phyloP scores from a whole-genome alignment of 2,113 vertebrate species.

The Tylochromis polylepis region DNA sequence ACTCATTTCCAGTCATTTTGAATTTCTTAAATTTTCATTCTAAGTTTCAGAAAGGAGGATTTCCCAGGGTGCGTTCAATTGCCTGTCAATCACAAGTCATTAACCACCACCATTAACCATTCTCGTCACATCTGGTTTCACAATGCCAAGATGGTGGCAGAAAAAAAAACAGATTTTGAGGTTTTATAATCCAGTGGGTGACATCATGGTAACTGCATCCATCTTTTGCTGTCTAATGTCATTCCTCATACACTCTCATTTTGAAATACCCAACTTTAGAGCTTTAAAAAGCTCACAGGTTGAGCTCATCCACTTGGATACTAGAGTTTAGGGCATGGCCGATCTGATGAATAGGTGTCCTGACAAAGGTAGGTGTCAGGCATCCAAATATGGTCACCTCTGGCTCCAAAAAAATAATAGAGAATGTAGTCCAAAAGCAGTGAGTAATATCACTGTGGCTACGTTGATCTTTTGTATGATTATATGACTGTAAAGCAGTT shows the following conservation, averaged over 20 bases:
- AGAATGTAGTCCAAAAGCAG: not conserved
- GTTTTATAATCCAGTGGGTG: not conserved
- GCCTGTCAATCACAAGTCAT: not conserved
- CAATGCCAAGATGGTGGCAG: not conserved
- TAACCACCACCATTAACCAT: not conserved
- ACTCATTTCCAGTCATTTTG: not conserved
- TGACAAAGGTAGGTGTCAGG: not conserved
- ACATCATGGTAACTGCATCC: not conserved
- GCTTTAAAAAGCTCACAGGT: not conserved
- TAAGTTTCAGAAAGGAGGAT: not conserved
- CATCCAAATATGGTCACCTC: not conserved
- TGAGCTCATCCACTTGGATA: not conserved
- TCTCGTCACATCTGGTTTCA: not conserved
- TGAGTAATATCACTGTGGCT: not conserved
- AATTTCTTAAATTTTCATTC: too few relatives aligned
- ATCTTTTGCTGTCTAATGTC: rapidly evolving
- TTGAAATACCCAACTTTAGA: not conserved
- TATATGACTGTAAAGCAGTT: not conserved
- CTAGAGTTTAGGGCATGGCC: not conserved
- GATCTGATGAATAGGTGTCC: not conserved
- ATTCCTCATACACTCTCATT: rapidly evolving
- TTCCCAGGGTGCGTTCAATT: not conserved
- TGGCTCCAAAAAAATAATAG: not conserved
- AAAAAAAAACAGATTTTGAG: not conserved
- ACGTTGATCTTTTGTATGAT: not conserved